Evolutionary conservation across 2,888 invertebrate species (phyloP).

Genomic region (Melolontha melolontha): DNA sequence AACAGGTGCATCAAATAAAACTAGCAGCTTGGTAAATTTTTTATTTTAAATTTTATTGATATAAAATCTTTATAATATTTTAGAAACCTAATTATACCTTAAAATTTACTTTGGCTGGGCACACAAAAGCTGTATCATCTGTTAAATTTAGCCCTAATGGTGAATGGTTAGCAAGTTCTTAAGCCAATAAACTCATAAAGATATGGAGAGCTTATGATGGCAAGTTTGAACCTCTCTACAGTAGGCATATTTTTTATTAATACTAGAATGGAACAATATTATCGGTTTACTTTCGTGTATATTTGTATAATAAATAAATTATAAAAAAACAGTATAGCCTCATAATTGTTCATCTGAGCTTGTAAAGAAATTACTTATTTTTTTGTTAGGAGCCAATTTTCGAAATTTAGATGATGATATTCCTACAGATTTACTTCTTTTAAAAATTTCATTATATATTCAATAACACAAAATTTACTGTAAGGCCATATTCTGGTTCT

Average conservation of each 20-base stretch:
- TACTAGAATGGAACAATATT: too few relatives aligned
- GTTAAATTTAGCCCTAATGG: conserved; percentile 99
- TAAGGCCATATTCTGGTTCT: conserved; percentile 60
- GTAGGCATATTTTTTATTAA: neutral
- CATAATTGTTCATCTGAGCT: conserved; percentile 16
- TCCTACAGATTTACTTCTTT: conserved; percentile 48
- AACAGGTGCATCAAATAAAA: conserved; percentile 71
- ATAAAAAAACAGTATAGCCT: conserved; percentile 25
- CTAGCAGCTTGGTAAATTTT: conserved; percentile 66
- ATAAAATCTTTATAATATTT: conserved; percentile 63
- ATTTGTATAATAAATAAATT: conserved; percentile 20
- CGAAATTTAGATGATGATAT: conserved; percentile 53
- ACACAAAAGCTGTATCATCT: conserved; percentile 98
- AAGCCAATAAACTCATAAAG: conserved; percentile 98
- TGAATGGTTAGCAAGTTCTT: conserved; percentile 98
- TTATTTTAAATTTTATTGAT: conserved; percentile 3
- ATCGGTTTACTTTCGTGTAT: neutral
- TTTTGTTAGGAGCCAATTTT: conserved; percentile 50
- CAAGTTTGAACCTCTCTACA: conserved; percentile 98
- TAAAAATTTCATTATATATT: conserved; percentile 36
- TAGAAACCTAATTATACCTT: conserved; percentile 97
- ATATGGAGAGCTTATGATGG: conserved; percentile 99
- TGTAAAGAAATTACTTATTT: conserved; percentile 37
- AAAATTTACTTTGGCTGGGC: conserved; percentile 97
- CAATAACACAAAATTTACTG: too few relatives aligned